Percentiles rank a stretch among this genome's conserved stretches.
phyloP scores from a whole-genome alignment of 2,797 vertebrate genomes.

The Myotis daubentonii region DNA sequence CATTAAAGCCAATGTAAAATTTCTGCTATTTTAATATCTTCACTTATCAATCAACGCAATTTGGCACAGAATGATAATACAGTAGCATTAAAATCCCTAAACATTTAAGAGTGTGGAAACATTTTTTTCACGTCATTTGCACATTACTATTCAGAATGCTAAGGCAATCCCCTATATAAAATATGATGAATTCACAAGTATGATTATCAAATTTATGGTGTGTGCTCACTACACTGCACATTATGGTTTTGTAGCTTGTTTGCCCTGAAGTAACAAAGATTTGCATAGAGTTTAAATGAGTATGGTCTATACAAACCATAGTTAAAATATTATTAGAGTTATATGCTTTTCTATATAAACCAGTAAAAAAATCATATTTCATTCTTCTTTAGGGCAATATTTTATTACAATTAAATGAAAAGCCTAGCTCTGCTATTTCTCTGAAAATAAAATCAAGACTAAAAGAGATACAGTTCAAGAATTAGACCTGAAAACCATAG shows the following conservation, averaged over 20 bases:
- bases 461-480: conserved; percentile 76
- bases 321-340: conserved; percentile 85
- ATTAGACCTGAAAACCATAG: conserved; percentile 61
- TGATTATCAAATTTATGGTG: conserved; percentile 83
- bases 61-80: conserved; percentile 48
- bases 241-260: conserved; percentile 79
- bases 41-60: conserved; percentile 70
- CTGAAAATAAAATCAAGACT: conserved; percentile 83
- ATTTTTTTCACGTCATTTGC: conserved; percentile 76
- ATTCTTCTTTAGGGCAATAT: conserved; percentile 83
- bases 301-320: conserved; percentile 82
- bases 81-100: conserved; percentile 69
- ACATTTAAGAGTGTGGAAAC: conserved; percentile 63
- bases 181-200: conserved; percentile 80
- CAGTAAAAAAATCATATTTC: conserved; percentile 80
- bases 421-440: conserved; percentile 81
- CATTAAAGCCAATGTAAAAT: conserved; percentile 71
- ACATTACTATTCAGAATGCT: conserved; percentile 66
- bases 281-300: conserved; percentile 82
- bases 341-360: conserved; percentile 82
- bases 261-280: conserved; percentile 83
- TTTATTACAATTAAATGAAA: conserved; percentile 86
- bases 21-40: conserved; percentile 65
- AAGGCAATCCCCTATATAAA: conserved; percentile 71
- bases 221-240: conserved; percentile 73